phyloP scores from a whole-genome alignment of 2,888 invertebrate genomes.

The Sphaeridia pumilis region DNA sequence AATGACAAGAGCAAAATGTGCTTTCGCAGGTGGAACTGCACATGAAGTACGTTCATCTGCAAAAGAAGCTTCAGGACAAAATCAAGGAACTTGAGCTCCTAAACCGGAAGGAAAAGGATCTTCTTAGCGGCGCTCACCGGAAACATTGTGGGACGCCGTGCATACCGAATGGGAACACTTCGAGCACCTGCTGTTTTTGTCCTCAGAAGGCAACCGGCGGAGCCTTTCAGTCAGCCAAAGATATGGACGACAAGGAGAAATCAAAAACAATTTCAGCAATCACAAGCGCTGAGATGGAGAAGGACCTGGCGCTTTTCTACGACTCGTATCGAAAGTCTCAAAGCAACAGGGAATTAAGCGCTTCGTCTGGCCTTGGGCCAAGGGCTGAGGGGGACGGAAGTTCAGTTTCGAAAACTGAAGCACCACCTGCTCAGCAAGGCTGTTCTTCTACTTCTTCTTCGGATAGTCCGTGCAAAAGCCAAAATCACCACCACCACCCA shows the following conservation, averaged over 20 bases:
- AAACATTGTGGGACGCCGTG: slow-evolving; percentile 24
- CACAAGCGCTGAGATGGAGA: slow-evolving; percentile 19
- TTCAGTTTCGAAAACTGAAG: no score
- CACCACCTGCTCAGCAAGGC: not conserved
- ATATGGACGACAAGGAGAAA: slow-evolving; percentile 28
- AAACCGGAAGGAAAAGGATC: slow-evolving; percentile 65
- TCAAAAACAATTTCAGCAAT: slow-evolving; percentile 29
- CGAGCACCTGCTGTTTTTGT: slow-evolving; percentile 33
- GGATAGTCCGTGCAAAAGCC: not conserved
- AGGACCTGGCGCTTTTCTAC: slow-evolving; percentile 17
- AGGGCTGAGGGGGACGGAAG: no score
- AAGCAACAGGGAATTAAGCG: slow-evolving; percentile 32
- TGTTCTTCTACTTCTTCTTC: not conserved
- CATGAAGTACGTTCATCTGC: slow-evolving; percentile 81
- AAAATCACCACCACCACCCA: no score
- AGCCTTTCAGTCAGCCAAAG: not conserved
- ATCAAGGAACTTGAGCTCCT: slow-evolving; percentile 72
- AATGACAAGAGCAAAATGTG: no score
- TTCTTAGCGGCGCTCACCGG: slow-evolving; percentile 40
- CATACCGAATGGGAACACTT: slow-evolving; percentile 23
- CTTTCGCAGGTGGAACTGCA: slow-evolving; percentile 67
- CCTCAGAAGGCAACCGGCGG: slow-evolving; percentile 11
- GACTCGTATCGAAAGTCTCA: slow-evolving; percentile 34
- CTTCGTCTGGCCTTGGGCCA: slow-evolving; percentile 13
- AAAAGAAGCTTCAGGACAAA: slow-evolving; percentile 68